These are phyloP conservation scores for Hyles lineata DNA, from an alignment of 2,888 invertebrate species.

Conservation along the genomic window DNA sequence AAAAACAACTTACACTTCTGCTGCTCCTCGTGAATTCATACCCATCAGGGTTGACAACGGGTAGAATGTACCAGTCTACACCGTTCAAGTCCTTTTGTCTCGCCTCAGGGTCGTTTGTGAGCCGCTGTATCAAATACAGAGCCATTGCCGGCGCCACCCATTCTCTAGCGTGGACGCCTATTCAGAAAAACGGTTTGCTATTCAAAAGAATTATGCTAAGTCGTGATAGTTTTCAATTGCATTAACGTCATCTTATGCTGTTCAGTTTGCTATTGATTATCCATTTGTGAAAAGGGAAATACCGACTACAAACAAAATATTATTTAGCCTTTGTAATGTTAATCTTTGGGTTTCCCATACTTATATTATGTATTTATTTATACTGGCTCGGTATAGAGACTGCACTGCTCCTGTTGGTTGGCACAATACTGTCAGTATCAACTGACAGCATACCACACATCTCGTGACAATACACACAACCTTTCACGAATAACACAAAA, in stretches of 20 bases:
- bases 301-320: too few relatives aligned
- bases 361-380: too few relatives aligned
- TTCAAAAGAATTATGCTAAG: slow-evolving; percentile 3
- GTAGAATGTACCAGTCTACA: slow-evolving; percentile 88
- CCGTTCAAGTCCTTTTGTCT: slow-evolving; percentile 76
- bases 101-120: slow-evolving; percentile 67
- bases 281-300: background rate
- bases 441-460: too few relatives aligned
- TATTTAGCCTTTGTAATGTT: too few relatives aligned
- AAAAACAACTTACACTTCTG: slow-evolving; percentile 54
- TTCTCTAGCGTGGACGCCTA: slow-evolving; percentile 87
- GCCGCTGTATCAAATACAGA: slow-evolving; percentile 83
- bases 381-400: too few relatives aligned
- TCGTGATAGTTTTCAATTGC: background rate
- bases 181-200: slow-evolving; percentile 8
- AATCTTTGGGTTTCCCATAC: too few relatives aligned
- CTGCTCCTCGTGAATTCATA: slow-evolving; percentile 85
- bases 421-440: too few relatives aligned
- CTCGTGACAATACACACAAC: too few relatives aligned
- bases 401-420: too few relatives aligned
- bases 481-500: too few relatives aligned
- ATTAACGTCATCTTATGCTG: background rate
- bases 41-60: slow-evolving; percentile 89
- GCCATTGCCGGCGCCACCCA: slow-evolving; percentile 87
- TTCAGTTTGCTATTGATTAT: background rate